Base-by-base conservation (phyloP, 1,140 invertebrate genomes). In the Stratiolaelaps scimitus region DNA sequence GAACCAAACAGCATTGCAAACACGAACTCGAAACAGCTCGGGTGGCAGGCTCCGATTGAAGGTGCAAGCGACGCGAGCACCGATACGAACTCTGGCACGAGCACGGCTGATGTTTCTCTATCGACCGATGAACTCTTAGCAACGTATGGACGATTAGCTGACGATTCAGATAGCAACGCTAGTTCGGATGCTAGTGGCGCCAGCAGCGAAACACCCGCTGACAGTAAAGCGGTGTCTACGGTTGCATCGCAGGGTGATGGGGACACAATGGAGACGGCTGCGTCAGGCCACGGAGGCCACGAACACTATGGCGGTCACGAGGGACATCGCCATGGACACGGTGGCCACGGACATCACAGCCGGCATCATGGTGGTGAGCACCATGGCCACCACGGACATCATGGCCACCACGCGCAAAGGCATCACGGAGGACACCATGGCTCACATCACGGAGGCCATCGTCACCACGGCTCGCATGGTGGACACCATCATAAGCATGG, bases 361-460 rank as follows among this genome's bases (percentile, higher is more conserved):
- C 7, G 23, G 34, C 53, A 60, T 60, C 15, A 60, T 10, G 23
- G 53, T 2, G 4, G 53, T 5, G 15, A 60, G 20, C 53, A 23
- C 4, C 53, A 60, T 23, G 53, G 53, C 23, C 53, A 60, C 26
- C 53, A 60, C 20, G 53, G 53, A 23, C 15, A 60, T 5, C 53
- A 60, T 2, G 53, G 53, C 15, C 53, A 26, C 23, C 23, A 26
- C 53, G 53, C 53, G 15, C 23, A 23, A 60, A 60, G 53, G 26
- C 53, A 60, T 15, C 15, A 60, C 20, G 15, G 53, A 34, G 53
- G 23, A 26, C 15, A 60, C 34, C 53, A 60, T 23, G 53, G 53
- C 23, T 60, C 1, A 60, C 53, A 60, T 60, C 47, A 48, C 47
- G 47, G 47, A 48, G 47, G 47, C 28, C 47, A 48, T 28, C 26